A percentile compares a stretch with the other conserved stretches of the same genome.
Conservation (phyloP, 2,888 invertebrate genomes). For the Phyto melanocephala region DNA sequence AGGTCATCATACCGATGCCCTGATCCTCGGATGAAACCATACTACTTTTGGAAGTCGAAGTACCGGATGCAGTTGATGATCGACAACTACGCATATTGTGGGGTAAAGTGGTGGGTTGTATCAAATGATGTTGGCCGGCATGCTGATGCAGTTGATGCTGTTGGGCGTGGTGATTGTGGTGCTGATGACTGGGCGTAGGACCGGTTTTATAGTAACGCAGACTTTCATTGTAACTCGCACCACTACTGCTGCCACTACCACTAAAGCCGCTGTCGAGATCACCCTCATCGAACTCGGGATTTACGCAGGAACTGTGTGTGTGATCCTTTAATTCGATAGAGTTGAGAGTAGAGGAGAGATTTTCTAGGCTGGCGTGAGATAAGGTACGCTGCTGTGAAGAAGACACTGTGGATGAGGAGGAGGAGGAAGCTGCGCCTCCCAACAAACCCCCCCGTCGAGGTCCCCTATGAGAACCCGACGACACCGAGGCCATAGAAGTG, state of each 20-base stretch:
- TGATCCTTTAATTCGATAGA: slow-evolving; percentile 79
- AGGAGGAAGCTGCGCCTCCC: slow-evolving; percentile 72
- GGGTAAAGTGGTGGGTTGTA: slow-evolving; percentile 73
- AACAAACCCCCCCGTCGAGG: slow-evolving; percentile 73
- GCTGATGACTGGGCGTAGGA: slow-evolving; percentile 61
- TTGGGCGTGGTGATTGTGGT: slow-evolving; percentile 46
- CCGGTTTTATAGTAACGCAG: slow-evolving; percentile 80
- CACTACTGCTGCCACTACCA: slow-evolving; percentile 85
- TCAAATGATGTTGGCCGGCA: slow-evolving; percentile 52
- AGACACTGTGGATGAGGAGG: slow-evolving; percentile 71
- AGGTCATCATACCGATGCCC: slow-evolving; percentile 74
- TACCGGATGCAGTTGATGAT: slow-evolving; percentile 77
- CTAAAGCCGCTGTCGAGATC: slow-evolving; percentile 89
- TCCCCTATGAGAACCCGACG: slow-evolving; percentile 66
- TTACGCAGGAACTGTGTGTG: slow-evolving; percentile 76
- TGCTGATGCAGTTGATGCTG: slow-evolving; percentile 64
- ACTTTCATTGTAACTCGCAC: slow-evolving; percentile 89
- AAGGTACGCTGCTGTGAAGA: slow-evolving; percentile 71
- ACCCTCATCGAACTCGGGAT: slow-evolving; percentile 78
- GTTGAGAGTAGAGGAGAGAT: slow-evolving; percentile 77
- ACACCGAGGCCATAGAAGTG: slow-evolving; percentile 51
- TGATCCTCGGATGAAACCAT: slow-evolving; percentile 78
- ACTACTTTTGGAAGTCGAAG: slow-evolving; percentile 78
- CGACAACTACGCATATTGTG: slow-evolving; percentile 77
- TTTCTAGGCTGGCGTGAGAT: slow-evolving; percentile 77